Conservation (phyloP, 1,140 invertebrate genomes). For the Pissodes strobi region DNA sequence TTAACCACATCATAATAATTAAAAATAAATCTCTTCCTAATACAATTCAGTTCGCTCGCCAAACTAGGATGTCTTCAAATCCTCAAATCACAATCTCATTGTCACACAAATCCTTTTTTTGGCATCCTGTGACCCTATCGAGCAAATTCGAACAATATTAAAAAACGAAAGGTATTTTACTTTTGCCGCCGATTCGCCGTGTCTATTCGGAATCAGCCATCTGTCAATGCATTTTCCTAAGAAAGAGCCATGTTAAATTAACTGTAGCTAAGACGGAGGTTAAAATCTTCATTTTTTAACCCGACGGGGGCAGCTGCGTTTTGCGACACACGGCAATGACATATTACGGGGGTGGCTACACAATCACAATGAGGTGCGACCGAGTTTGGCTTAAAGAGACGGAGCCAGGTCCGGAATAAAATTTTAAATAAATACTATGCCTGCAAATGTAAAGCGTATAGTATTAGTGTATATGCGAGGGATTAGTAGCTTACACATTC, state of each 20-base stretch:
- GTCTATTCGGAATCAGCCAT: conserved; percentile 34
- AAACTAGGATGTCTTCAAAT: too few relatives aligned
- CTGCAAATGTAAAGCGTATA: too few relatives aligned
- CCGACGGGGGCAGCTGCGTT: conserved; percentile 45
- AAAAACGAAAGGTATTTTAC: conserved; percentile 23
- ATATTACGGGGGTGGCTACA: conserved; percentile 55
- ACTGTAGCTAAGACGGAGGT: conserved; percentile 55
- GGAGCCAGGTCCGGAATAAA: too few relatives aligned
- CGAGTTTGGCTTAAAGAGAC: background rate
- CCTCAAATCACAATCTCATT: background rate
- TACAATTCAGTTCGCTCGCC: too few relatives aligned
- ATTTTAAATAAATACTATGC: too few relatives aligned
- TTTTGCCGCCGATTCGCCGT: conserved; percentile 23
- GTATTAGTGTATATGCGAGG: too few relatives aligned
- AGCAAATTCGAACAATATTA: conserved; percentile 32
- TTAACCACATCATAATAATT: too few relatives aligned
- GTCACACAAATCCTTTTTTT: conserved; percentile 6
- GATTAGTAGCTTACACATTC: too few relatives aligned
- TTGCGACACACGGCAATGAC: conserved; percentile 50
- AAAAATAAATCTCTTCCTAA: too few relatives aligned
- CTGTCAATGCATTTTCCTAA: conserved; percentile 35
- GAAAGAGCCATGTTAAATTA: conserved; percentile 53
- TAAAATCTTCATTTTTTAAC: conserved; percentile 56
- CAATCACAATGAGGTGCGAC: conserved; percentile 52
- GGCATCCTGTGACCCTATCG: conserved; percentile 7